Base-by-base conservation (phyloP, 1,140 invertebrate genomes). In the Drosophila tristis region DNA sequence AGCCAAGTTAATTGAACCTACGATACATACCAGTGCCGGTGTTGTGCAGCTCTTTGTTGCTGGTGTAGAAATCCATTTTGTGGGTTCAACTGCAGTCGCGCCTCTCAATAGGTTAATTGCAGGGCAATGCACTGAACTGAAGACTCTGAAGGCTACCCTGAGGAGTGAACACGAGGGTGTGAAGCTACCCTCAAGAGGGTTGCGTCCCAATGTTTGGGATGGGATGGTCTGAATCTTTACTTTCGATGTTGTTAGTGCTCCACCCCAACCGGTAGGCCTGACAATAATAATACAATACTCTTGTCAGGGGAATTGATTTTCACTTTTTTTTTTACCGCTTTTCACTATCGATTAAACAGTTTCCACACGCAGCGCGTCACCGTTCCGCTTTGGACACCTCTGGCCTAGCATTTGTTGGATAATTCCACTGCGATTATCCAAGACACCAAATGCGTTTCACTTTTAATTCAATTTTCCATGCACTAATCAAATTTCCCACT, bases 281-380 rank as follows among this genome's bases (percentile, higher is more conserved):
- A 61, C 66, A 65, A 66, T 62, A 16, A 20, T 16, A 16, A 16
- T 16, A 16, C 20, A 55, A 73, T 59, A 51, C 42, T 63, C 43
- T 47, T 53, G 60, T 35, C 72, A 67, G 61, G 61, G 43, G 62
- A 67, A 59, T 76, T 76, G 63, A 70, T 68, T 76, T 76, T 68
- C 63, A 76, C 65, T 63, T 73, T 56, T 35, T 73, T 56, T 35
- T 39, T 39, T 13, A 53, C 50, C 66, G 68, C 65, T 85, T 82
- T 82, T 80, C 77, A 71, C 77, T 85, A 86, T 85, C 82, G 81
- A 85, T 85, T 85, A 78, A 86, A 85, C 81, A 81, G 74, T 86
- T 86, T 77, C 67, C 77, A 76, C 67, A 74, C 64, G 73, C 67
- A 39, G 11, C 35, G 11, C 35, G 35, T 11, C 11, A 13, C 11